Evolutionary conservation across 35 echinoderm and acorn worm species (phyloP), one percentile per base, ranked within the genome.

Genomic region (Ptychodera flava): DNA sequence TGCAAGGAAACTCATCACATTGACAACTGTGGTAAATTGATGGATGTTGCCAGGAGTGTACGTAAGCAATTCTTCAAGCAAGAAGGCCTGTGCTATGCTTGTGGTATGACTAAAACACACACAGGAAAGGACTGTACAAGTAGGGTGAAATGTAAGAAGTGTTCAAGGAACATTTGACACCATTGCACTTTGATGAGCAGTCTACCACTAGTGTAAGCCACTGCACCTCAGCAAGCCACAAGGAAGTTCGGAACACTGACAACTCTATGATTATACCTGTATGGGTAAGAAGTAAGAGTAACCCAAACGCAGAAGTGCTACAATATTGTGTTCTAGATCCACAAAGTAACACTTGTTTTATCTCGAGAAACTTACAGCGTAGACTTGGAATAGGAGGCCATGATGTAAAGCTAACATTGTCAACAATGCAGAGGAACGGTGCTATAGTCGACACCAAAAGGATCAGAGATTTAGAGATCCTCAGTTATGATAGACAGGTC

Each of bases 211-310:
- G 1, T 1, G 78, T 30, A 10, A 28, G 28, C 32, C 29, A 79
- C 29, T 79, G 78, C 28, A 79, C 78, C 28, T 28, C 32, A 1
- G 78, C 32, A 6, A 30, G 78, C 28, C 28, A 31, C 6, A 1
- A 1, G 1, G 32, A 6, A 10, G 28, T 1, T 1, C 78, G 32
- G 32, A 30, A 31, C 32, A 79, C 29, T 28, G 84, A 91, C 16
- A 15, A 80, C 33, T 91, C 33, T 1, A 91, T 91, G 89, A 86
- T 91, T 6, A 78, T 86, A 29, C 89, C 89, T 0, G 89, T 91
- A 52, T 80, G 83, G 37, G 35, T 91, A 30, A 30, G 77, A 1
- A 33, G 33, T 14, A 77, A 36, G 36, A 32, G 45, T 12, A 81
- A 86, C 52, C 84, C 84, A 1, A 33, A 0, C 36, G 16, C 33